These are phyloP conservation scores for Papilio xuthus DNA, from an alignment of 1,140 invertebrate species.

Conservation along the genomic window DNA sequence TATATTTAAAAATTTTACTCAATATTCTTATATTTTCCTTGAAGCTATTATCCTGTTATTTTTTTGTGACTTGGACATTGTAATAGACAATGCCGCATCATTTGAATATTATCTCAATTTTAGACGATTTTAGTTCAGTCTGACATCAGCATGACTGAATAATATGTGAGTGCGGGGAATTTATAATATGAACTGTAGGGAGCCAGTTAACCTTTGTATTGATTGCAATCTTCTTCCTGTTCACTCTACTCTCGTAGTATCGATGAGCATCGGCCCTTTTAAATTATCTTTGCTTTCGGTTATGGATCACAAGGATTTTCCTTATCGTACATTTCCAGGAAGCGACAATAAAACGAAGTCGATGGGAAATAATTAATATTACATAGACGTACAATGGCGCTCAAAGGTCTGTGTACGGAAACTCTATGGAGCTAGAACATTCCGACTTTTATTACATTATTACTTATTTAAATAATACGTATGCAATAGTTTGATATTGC, in stretches of 20 bases:
- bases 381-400: background rate
- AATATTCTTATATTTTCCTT: too few species aligned
- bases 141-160: background rate
- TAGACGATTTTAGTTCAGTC: too few species aligned
- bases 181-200: conserved; percentile 4
- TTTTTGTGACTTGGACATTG: too few species aligned
- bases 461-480: too few species aligned
- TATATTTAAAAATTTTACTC: too few species aligned
- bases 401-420: background rate
- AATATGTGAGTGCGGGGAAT: background rate
- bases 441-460: background rate
- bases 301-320: conserved; percentile 20
- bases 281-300: conserved; percentile 8
- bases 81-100: too few species aligned
- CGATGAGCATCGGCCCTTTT: conserved; percentile 6
- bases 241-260: background rate
- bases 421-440: background rate
- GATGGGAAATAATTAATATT: conserved; percentile 9
- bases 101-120: too few species aligned
- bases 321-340: conserved; percentile 1
- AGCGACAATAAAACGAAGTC: background rate
- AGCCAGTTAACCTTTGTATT: conserved; percentile 8
- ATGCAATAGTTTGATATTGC: too few species aligned
- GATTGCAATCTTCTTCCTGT: conserved; percentile 19
- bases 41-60: too few species aligned